Evolutionary conservation across 2,113 vertebrate species (phyloP).

Genomic region (Cebidichthys violaceus): DNA sequence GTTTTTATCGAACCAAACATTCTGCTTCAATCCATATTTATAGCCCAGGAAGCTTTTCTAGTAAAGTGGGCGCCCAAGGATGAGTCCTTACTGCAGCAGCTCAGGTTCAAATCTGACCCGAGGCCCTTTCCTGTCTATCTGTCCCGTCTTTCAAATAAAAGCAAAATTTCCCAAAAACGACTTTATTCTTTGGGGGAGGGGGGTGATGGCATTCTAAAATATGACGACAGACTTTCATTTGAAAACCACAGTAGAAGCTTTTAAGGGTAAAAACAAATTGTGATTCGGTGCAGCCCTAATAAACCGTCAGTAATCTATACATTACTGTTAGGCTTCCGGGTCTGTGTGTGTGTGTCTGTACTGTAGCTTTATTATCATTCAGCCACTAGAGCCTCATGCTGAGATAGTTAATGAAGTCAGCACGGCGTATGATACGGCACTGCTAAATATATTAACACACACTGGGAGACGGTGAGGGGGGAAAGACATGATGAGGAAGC

Average conservation of each 20-base stretch:
- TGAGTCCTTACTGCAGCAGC: too few species aligned
- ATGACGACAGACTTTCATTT: not conserved
- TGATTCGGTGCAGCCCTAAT: not conserved
- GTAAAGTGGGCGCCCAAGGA: too few species aligned
- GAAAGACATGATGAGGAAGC: not conserved
- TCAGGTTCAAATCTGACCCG: too few species aligned
- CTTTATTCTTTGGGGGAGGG: too few species aligned
- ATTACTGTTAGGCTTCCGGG: slow-evolving; percentile 61
- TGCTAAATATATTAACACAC: slow-evolving; percentile 73
- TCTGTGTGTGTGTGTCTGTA: slow-evolving; percentile 18
- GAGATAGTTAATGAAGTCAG: slow-evolving; percentile 77
- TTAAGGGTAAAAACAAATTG: not conserved
- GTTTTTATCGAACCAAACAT: not conserved
- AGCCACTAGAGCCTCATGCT: slow-evolving; percentile 63
- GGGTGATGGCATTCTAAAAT: not conserved
- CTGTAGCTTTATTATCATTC: slow-evolving; percentile 68
- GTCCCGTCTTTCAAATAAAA: not conserved
- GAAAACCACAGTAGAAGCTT: not conserved
- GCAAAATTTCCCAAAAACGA: not conserved
- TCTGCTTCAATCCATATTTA: not conserved
- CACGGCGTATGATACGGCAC: slow-evolving; percentile 64
- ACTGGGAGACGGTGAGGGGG: slow-evolving; percentile 57
- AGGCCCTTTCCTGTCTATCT: too few species aligned
- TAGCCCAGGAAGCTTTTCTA: not conserved
- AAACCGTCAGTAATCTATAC: slow-evolving; percentile 29